These are phyloP conservation scores for Atherix ibis DNA, from an alignment of 2,888 invertebrate genomes.

Conservation along the genomic window DNA sequence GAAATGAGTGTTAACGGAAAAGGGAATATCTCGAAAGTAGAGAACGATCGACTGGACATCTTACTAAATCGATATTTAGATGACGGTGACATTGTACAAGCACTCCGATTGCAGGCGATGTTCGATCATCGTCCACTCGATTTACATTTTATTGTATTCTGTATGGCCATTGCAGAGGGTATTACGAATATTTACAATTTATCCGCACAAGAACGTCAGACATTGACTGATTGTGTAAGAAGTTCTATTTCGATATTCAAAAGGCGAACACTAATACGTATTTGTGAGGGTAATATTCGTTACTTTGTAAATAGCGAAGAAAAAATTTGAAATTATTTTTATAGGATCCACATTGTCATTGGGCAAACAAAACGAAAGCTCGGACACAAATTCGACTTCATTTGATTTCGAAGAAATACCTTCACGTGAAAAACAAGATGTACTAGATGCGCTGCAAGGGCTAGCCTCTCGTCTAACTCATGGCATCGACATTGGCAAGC, in stretches of 20 bases:
- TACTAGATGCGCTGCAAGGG: conserved; percentile 32
- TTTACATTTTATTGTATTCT: conserved; percentile 41
- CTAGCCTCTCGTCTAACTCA: conserved; percentile 37
- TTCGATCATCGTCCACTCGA: conserved; percentile 34
- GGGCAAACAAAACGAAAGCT: conserved; percentile 16
- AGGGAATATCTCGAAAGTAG: conserved; percentile 13
- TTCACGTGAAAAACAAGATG: conserved; percentile 27
- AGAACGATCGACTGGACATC: conserved; percentile 23
- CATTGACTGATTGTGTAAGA: conserved; percentile 33
- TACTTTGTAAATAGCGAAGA: no score
- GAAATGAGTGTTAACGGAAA: conserved; percentile 18
- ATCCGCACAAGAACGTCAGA: conserved; percentile 44
- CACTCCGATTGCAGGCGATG: conserved; percentile 36
- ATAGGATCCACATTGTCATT: conserved; percentile 1
- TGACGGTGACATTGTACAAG: conserved; percentile 39
- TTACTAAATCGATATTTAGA: conserved; percentile 37
- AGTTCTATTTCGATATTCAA: conserved; percentile 28
- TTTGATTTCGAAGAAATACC: conserved; percentile 31
- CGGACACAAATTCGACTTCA: conserved; percentile 22
- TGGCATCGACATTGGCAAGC: conserved; percentile 37
- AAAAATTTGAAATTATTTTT: no score
- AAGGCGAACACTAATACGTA: conserved; percentile 22
- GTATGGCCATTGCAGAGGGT: conserved; percentile 44
- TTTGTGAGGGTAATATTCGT: conserved; percentile 1
- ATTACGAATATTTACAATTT: conserved; percentile 39